Base-by-base conservation (phyloP, 2,113 vertebrate species). In the Hippocampus mohnikei region DNA sequence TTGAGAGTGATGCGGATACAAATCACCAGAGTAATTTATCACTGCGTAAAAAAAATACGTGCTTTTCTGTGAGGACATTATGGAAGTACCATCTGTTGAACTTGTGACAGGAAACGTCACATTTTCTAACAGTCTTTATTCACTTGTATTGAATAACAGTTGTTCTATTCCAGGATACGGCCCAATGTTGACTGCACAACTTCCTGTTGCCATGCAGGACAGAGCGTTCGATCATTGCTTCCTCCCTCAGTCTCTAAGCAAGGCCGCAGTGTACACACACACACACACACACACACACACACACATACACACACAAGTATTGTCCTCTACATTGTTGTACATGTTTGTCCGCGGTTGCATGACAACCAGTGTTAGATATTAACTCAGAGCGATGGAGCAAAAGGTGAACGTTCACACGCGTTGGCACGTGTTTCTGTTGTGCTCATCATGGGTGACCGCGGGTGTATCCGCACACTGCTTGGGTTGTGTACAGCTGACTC, bases 301-400 rank as follows among this genome's bases (percentile, higher is more conserved):
- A 44, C 33, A 42, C 37, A 42, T 40, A 44, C 33, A 42, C 37
- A 25, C 40, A 44, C 62, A 44, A 23, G n/a, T 13, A 44, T 64
- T 44, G 62, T 44, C n/a, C 62, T 65, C 16, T 18, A 16, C 63
- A 25, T 44, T 46, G 63, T 65, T 65, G 6, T 65, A n/a, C n/a
- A 20, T 27, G 63, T 46, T 41, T 46, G 40, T 64, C 3, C 0
- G n/a, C 8, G 40, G 40, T 7, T 44, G 15, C 63, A 65, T 65
- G 41, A 25, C 41, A 65, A 65, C 63, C 23, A 25, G 23, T 65
- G 63, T 65, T 44, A 65, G 63, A 65, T 42, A 65, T 65, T 65
- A 65, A 65, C 63, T 65, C 5, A 8, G n/a, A 25, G 63, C 11
- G n/a, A 27, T 18, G 23, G 41, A 46, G 63, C 41, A 46, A 46